Evolutionary conservation across 2,797 vertebrate species (phyloP).

Genomic region (Psittacula echo): DNA sequence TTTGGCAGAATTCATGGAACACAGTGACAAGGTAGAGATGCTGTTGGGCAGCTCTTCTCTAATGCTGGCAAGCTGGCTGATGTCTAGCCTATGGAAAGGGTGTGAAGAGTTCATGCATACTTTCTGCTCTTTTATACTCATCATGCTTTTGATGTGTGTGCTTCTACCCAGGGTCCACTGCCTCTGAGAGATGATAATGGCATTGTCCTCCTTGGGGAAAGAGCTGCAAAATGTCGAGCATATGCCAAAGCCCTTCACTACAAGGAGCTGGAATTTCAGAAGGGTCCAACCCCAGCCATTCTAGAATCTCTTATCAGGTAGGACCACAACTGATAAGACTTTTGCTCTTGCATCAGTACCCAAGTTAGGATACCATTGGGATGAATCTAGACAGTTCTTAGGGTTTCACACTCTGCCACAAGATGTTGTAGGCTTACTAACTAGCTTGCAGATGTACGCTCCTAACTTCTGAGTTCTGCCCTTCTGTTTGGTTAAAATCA

Average conservation of each 20-base stretch:
- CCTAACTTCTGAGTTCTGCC: not conserved
- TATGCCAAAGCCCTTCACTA: conserved; percentile 98
- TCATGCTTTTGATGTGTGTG: not conserved
- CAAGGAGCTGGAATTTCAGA: conserved; percentile 99
- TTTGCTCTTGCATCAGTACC: not conserved
- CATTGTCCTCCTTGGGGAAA: conserved; percentile 94
- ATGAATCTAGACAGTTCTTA: not conserved
- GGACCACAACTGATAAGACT: not conserved
- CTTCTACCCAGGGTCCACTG: conserved; percentile 86
- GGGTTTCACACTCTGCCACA: not conserved
- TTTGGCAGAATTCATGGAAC: conserved; percentile 99
- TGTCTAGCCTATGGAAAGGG: not conserved
- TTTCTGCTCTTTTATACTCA: not conserved
- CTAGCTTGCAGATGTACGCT: not conserved
- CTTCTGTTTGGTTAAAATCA: not conserved
- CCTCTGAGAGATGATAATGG: conserved; percentile 97
- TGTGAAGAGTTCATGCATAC: accelerated
- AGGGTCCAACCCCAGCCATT: conserved; percentile 93
- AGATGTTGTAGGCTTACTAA: not conserved
- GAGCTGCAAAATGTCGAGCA: conserved; percentile 96
- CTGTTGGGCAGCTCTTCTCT: not conserved
- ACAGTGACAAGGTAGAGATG: conserved; percentile 94
- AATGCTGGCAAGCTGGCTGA: not conserved
- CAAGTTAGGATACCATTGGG: not conserved
- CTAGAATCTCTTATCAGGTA: conserved; percentile 99